These are phyloP conservation scores for Drosophila aff. DNA, from an alignment of 1,140 invertebrate species.

Conservation along the genomic window DNA sequence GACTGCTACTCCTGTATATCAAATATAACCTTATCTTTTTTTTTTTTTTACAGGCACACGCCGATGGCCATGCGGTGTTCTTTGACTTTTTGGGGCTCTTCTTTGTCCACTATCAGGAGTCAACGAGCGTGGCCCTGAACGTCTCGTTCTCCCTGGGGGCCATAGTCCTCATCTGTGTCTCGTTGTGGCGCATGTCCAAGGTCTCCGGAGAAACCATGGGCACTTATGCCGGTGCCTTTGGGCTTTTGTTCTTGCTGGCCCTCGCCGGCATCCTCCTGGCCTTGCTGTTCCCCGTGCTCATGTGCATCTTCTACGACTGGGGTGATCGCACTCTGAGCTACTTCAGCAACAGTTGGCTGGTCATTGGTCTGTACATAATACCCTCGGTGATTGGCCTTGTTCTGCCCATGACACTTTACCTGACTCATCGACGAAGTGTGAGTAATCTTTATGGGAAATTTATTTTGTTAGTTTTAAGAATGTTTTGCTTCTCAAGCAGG, in stretches of 20 bases:
- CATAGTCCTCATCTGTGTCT: conserved; percentile 82
- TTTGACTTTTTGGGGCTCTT: conserved; percentile 92
- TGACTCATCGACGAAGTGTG: conserved; percentile 86
- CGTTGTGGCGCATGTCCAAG: conserved; percentile 67
- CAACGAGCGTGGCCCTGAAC: conserved; percentile 87
- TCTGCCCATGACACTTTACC: conserved; percentile 45
- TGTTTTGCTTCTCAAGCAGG: conserved; percentile 15
- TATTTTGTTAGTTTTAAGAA: neutral
- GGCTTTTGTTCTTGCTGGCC: conserved; percentile 54
- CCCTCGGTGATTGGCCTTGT: conserved; percentile 85
- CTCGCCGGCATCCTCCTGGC: conserved; percentile 88
- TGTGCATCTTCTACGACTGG: conserved; percentile 83
- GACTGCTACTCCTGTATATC: too few species aligned
- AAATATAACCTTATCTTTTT: neutral
- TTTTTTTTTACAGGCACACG: conserved; percentile 52
- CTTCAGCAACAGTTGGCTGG: conserved; percentile 88
- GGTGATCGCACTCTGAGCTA: conserved; percentile 88
- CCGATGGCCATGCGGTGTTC: conserved; percentile 88
- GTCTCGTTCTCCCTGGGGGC: conserved; percentile 85
- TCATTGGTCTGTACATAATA: conserved; percentile 87
- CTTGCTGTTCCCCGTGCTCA: conserved; percentile 85
- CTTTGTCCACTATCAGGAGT: conserved; percentile 88
- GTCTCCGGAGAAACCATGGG: conserved; percentile 29
- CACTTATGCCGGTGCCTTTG: conserved; percentile 20
- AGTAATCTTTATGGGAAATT: conserved; percentile 34